Evolutionary conservation across 2,797 vertebrate genomes (phyloP).

Genomic region (Melanotaenia boesemani): DNA sequence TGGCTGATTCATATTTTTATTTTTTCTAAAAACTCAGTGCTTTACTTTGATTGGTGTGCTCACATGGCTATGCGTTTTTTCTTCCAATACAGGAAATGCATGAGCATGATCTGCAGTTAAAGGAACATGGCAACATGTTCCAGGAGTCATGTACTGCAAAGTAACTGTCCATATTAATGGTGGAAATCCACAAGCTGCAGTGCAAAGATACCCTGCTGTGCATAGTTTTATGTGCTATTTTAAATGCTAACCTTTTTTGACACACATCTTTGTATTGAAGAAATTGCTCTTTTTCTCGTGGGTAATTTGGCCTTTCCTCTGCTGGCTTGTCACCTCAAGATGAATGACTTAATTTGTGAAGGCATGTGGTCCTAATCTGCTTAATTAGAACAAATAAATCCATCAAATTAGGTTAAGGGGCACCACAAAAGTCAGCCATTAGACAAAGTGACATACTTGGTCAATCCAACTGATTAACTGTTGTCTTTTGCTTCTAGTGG

Average conservation of each 20-base stretch:
- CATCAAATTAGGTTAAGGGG: slow-evolving; percentile 52
- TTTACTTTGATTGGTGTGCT: background rate
- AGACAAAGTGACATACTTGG: slow-evolving; percentile 24
- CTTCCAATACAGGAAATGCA: background rate
- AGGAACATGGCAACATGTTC: background rate
- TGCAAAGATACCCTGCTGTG: background rate
- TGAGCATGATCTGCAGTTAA: background rate
- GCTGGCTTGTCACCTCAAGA: slow-evolving; percentile 63
- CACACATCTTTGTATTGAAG: slow-evolving; percentile 31
- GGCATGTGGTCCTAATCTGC: slow-evolving; percentile 59
- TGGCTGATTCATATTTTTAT: background rate
- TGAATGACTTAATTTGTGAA: slow-evolving; percentile 70
- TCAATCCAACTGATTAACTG: slow-evolving; percentile 25
- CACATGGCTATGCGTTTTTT: background rate
- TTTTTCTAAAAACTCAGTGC: background rate
- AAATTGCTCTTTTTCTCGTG: slow-evolving; percentile 38
- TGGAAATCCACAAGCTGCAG: too few species aligned
- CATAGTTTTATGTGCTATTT: slow-evolving; percentile 32
- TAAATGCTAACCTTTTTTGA: slow-evolving; percentile 21
- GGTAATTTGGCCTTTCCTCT: slow-evolving; percentile 59
- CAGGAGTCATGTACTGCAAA: background rate
- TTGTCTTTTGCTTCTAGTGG: background rate
- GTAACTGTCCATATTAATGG: background rate
- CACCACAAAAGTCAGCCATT: slow-evolving; percentile 35
- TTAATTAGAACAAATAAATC: slow-evolving; percentile 82